Percentiles rank a stretch among this genome's conserved stretches.
Conservation (phyloP, 2,797 vertebrate species). For the Nannoperca australis region DNA sequence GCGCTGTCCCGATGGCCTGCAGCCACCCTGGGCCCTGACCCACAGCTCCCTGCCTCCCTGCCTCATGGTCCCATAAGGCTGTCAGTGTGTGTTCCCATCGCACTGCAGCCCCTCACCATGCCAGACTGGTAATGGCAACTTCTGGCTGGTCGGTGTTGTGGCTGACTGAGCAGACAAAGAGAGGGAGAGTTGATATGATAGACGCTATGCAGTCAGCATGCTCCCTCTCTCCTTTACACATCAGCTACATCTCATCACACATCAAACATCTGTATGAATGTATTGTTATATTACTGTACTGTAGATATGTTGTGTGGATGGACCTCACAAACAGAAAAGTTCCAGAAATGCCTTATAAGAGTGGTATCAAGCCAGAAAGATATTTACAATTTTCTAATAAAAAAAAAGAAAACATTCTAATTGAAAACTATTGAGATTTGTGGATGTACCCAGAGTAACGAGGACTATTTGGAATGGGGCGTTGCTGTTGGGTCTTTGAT, state of each 20-base stretch:
- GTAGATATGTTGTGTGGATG: neutral
- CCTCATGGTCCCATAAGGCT: conserved; percentile 78
- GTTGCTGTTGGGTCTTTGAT: neutral
- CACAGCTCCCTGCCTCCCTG: conserved; percentile 64
- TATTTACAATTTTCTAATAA: neutral
- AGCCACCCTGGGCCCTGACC: conserved; percentile 80
- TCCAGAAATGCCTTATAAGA: neutral
- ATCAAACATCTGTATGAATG: neutral
- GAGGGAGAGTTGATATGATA: conserved; percentile 38
- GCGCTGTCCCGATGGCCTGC: conserved; percentile 80
- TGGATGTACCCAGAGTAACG: neutral
- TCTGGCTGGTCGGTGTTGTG: conserved; percentile 67
- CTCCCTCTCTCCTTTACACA: conserved; percentile 21
- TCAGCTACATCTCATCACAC: conserved; percentile 24
- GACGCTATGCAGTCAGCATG: conserved; percentile 42
- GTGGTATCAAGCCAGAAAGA: too few relatives aligned
- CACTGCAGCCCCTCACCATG: conserved; percentile 58
- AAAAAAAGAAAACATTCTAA: neutral
- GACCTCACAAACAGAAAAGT: neutral
- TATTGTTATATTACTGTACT: neutral
- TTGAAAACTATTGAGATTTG: neutral
- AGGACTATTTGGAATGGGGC: neutral
- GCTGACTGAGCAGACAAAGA: conserved; percentile 67
- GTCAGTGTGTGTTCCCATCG: conserved; percentile 74
- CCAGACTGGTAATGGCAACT: conserved; percentile 73